A percentile compares a stretch with the other conserved stretches of the same genome.
These are phyloP conservation scores for Bhutanitis thaidina DNA, from an alignment of 2,888 invertebrate species.

Conservation along the genomic window DNA sequence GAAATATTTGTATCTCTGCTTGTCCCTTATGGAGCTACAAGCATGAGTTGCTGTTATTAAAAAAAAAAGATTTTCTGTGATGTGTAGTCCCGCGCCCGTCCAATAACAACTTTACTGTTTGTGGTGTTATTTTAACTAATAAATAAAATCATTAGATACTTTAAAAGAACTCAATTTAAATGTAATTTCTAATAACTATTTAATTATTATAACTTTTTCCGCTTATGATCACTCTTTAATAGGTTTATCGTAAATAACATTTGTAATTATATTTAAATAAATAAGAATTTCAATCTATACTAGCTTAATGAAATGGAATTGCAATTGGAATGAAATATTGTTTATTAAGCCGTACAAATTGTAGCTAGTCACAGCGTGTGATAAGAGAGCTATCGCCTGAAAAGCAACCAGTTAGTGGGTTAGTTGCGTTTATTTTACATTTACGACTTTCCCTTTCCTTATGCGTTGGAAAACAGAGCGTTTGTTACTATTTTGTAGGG, in stretches of 20 bases:
- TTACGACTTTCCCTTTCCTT: conserved; percentile 22
- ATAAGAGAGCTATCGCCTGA: conserved; percentile 47
- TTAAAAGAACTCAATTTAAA: neutral
- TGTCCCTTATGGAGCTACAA: too few relatives aligned
- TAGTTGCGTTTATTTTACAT: conserved; percentile 28
- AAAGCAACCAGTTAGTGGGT: conserved; percentile 20
- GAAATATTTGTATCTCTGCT: too few relatives aligned
- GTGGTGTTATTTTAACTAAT: too few relatives aligned
- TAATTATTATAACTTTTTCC: neutral
- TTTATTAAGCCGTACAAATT: conserved; percentile 43
- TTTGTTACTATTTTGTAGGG: conserved; percentile 5
- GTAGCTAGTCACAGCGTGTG: conserved; percentile 44
- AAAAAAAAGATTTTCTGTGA: too few relatives aligned
- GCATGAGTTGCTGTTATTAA: too few relatives aligned
- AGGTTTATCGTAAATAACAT: neutral
- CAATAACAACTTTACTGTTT: too few relatives aligned
- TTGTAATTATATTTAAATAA: neutral
- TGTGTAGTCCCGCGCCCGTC: too few relatives aligned
- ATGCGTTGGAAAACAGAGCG: conserved; percentile 8
- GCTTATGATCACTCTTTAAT: conserved; percentile 3
- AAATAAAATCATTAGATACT: neutral
- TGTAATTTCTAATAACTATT: conserved; percentile 2
- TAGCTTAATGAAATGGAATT: neutral
- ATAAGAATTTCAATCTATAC: conserved; percentile 1
- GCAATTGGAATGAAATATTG: conserved; percentile 21